A percentile compares a stretch with the other conserved stretches of the same genome.
Conservation (phyloP, 2,888 invertebrate genomes). For the Philopedon plagiatum region DNA sequence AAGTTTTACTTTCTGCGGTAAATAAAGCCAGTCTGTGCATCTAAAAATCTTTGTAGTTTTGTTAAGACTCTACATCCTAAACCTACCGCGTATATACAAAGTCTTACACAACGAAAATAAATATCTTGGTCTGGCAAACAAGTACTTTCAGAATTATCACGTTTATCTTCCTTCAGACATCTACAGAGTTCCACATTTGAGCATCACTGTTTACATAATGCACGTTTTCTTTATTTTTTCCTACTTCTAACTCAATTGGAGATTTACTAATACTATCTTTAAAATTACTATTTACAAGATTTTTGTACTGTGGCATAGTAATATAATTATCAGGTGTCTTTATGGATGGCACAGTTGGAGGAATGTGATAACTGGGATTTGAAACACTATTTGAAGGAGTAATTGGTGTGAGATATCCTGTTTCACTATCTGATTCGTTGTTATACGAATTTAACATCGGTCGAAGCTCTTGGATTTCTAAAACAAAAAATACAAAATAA, state of each 20-base stretch:
- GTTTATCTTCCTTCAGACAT: slow-evolving; percentile 19
- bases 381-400: slow-evolving; percentile 61
- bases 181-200: slow-evolving; percentile 35
- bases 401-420: slow-evolving; percentile 53
- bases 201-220: slow-evolving; percentile 62
- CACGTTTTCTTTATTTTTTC: slow-evolving; percentile 47
- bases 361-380: slow-evolving; percentile 65
- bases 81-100: no score
- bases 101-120: neutral
- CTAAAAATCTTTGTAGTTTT: neutral
- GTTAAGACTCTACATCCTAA: no score
- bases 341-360: slow-evolving; percentile 57
- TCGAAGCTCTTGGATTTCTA: slow-evolving; percentile 35
- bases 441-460: slow-evolving; percentile 71
- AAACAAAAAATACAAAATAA: no score
- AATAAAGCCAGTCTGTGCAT: neutral
- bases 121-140: neutral
- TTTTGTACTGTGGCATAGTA: slow-evolving; percentile 71
- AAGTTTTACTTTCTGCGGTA: no score
- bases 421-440: slow-evolving; percentile 62
- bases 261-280: slow-evolving; percentile 31
- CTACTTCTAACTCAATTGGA: slow-evolving; percentile 55
- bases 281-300: slow-evolving; percentile 60
- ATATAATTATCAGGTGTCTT: slow-evolving; percentile 69
- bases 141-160: no score